Base-by-base conservation (phyloP, 2,113 vertebrate genomes). In the Hystrix brachyura region DNA sequence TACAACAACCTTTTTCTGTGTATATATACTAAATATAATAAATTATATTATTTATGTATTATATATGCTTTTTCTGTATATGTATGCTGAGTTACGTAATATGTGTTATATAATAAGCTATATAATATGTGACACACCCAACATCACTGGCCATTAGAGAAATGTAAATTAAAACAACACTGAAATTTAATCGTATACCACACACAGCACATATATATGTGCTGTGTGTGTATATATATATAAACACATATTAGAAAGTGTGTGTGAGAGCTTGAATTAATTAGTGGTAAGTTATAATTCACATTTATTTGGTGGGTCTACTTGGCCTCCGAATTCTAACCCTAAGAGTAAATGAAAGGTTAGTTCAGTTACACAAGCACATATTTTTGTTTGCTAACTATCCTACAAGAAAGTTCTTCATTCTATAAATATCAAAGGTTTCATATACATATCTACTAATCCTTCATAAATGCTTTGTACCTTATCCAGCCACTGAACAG, bases 401-500 rank as follows among this genome's bases (percentile, higher is more conserved):
- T 46, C 21, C n/a, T n/a, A 25, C 12, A 38, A 46, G 38, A 46
- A 74, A 25, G 10, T 25, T 23, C 10, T 46, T 46, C 21, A 19
- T 25, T 25, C 21, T 25, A 46, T 38, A 23, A 46, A 74, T 43
- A 74, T 3, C 71, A 46, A 57, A 38, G 38, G 17, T 19, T 71
- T 38, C 6, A 1, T 19, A 3, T 7, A 7, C 21, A n/a, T 1
- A n/a, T 34, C 34, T 71, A 1, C 67, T 2, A 71, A 13, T 38
- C 7, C 32, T 10, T 7, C 10, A 19, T n/a, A 71, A 71, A 71
- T 38, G n/a, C 67, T 38, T 18, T 21, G 18, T 71, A 8, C 7
- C 7, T 69, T 18, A 7, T n/a, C 7, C 7, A n/a, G 2, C 34
- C 34, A 18, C 0, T 18, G 15, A 17, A n/a, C 7, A 34, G 34